Conservation (phyloP, 2,888 invertebrate genomes). For the Epinotia bilunana region DNA sequence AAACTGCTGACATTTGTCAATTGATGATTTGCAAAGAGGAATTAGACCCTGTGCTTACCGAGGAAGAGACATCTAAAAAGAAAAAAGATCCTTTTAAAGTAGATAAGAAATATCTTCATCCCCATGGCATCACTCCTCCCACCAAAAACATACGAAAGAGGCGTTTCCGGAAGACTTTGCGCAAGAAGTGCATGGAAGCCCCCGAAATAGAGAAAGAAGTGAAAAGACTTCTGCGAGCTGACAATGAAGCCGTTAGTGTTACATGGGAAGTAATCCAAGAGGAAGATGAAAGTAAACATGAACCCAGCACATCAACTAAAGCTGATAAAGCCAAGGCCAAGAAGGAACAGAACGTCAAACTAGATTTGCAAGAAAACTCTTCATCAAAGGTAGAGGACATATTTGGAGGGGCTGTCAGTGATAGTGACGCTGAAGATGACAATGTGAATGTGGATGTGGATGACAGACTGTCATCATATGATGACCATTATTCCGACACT, state of each 20-base stretch:
- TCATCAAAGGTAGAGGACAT: slow-evolving; percentile 84
- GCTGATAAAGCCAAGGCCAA: slow-evolving; percentile 52
- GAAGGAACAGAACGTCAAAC: slow-evolving; percentile 51
- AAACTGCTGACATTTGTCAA: slow-evolving; percentile 97
- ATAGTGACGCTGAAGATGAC: slow-evolving; percentile 90
- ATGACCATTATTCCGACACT: slow-evolving; percentile 88
- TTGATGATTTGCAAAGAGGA: slow-evolving; percentile 92
- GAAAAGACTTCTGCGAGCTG: slow-evolving; percentile 92
- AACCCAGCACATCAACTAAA: slow-evolving; percentile 50
- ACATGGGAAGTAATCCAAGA: slow-evolving; percentile 94
- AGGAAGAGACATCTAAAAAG: slow-evolving; percentile 90
- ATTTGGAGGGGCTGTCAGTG: slow-evolving; percentile 94
- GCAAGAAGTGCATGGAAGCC: slow-evolving; percentile 96
- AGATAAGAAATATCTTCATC: slow-evolving; percentile 94
- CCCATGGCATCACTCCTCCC: slow-evolving; percentile 96
- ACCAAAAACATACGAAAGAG: slow-evolving; percentile 95
- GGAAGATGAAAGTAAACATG: slow-evolving; percentile 86
- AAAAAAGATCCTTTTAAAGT: slow-evolving; percentile 89
- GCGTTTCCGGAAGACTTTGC: slow-evolving; percentile 94
- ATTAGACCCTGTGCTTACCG: slow-evolving; percentile 88
- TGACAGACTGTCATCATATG: slow-evolving; percentile 89
- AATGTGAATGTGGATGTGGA: slow-evolving; percentile 90
- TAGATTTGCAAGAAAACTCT: slow-evolving; percentile 45
- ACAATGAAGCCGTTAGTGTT: slow-evolving; percentile 93
- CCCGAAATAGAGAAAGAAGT: slow-evolving; percentile 98